Conservation (phyloP, 2,113 vertebrate species). For the Colaptes auratus region DNA sequence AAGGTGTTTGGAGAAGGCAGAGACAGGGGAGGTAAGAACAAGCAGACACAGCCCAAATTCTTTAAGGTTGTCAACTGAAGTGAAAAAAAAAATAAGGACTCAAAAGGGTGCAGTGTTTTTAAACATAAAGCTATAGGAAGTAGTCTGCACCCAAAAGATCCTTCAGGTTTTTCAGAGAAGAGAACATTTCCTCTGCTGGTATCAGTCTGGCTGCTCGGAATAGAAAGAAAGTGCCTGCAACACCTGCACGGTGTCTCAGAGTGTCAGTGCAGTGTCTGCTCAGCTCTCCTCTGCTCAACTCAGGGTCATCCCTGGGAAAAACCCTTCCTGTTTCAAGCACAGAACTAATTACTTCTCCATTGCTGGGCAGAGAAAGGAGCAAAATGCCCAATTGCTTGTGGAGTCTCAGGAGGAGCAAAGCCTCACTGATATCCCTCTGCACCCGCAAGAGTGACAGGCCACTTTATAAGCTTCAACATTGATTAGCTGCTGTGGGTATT, state of each 20-base stretch:
- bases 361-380: background rate
- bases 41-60: accelerated
- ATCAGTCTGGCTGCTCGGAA: background rate
- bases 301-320: background rate
- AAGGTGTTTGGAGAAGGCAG: background rate
- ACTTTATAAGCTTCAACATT: background rate
- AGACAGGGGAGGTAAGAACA: background rate
- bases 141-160: background rate
- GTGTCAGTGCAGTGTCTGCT: background rate
- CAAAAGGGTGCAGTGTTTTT: background rate
- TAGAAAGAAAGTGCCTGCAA: background rate
- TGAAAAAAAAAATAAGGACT: no score
- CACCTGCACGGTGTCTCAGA: accelerated
- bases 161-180: background rate
- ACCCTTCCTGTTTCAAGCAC: background rate
- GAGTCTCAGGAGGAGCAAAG: background rate
- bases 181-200: background rate
- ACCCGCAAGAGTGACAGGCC: background rate
- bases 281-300: background rate
- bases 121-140: background rate
- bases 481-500: constrained; percentile 1
- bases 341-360: background rate
- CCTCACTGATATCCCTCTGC: constrained; percentile 1
- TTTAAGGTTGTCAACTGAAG: background rate
- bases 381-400: constrained; percentile 20